Evolutionary conservation across 2,888 invertebrate species (phyloP), one percentile per base, ranked within the genome.

Genomic region (Tetranychus truncatus): DNA sequence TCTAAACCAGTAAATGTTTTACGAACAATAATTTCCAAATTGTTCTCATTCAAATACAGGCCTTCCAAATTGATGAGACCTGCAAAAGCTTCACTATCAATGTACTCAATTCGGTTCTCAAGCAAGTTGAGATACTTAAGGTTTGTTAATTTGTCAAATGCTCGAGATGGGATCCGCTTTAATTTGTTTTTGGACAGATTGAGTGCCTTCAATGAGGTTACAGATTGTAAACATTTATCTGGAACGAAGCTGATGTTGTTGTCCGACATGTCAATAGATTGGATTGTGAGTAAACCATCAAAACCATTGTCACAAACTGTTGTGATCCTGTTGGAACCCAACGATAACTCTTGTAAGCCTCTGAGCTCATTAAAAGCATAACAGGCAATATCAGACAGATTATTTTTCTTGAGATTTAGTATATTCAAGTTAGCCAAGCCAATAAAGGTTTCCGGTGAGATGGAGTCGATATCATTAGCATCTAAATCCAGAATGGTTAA

Each of bases 11-110:
- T 24, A 9, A 69, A 69, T 11, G 34, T 69, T 69, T 66, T 24
- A 67, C 74, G 74, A 34, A 67, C 44, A 20, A 74, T 45, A 24
- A 74, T 20, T n/a, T 74, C 69, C 18, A 74, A 34, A 67, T 74
- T 67, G 67, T 74, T 74, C 15, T 67, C 67, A 45, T 66, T 71
- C 45, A 74, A 46, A 21, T 66, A 74, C 21, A 69, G 11, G 6
- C 69, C 69, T 69, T 69, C 69, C 20, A 69, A 21, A 7, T 69
- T 69, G 34, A 69, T 69, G 18, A 69, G 20, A 6, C 69, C 69
- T 7, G 69, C 34, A 9, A 69, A 69, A 24, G 69, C 69, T 69
- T 69, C 69, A 20, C 11, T 24, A 8, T 69, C 69, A 21, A 69
- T 69, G 9, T 69, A 24, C 11, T 20, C 69, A 11, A 69, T 69